Evolutionary conservation across 2,888 invertebrate genomes (phyloP).

Genomic region (Athalia cordata): DNA sequence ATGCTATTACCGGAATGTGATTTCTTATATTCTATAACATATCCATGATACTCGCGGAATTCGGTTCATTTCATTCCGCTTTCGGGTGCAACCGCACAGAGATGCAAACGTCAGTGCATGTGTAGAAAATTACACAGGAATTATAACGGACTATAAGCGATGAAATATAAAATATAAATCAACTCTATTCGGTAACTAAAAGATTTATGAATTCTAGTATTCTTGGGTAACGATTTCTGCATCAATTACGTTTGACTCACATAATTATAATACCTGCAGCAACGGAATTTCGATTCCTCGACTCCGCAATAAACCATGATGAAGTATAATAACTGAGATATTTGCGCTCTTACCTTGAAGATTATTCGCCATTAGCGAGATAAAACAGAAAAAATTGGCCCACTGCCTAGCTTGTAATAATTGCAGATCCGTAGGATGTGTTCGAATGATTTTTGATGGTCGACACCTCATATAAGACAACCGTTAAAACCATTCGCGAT

Average conservation of each 20-base stretch:
- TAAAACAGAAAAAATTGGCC: constrained; percentile 56
- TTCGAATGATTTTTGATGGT: constrained; percentile 28
- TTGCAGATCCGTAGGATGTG: constrained; percentile 34
- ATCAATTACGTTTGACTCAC: background rate
- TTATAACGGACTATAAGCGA: no score
- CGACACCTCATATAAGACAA: background rate
- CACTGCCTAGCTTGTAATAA: constrained; percentile 51
- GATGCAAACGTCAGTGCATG: background rate
- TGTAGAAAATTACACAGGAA: no score
- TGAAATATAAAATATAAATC: background rate
- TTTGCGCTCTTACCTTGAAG: constrained; percentile 61
- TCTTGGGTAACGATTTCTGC: no score
- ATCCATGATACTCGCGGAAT: background rate
- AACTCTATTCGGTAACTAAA: background rate
- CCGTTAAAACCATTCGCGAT: constrained; percentile 6
- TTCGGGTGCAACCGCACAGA: background rate
- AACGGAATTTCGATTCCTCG: constrained; percentile 6
- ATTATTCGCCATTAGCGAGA: constrained; percentile 57
- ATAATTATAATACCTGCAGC: background rate
- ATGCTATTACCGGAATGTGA: constrained; percentile 19
- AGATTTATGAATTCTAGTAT: background rate
- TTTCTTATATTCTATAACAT: constrained; percentile 4
- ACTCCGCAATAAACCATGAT: constrained; percentile 19
- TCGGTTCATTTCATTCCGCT: background rate
- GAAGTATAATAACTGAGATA: constrained; percentile 47